Conservation (phyloP, 1,140 invertebrate genomes). For the Caenorhabditis brenneri region DNA sequence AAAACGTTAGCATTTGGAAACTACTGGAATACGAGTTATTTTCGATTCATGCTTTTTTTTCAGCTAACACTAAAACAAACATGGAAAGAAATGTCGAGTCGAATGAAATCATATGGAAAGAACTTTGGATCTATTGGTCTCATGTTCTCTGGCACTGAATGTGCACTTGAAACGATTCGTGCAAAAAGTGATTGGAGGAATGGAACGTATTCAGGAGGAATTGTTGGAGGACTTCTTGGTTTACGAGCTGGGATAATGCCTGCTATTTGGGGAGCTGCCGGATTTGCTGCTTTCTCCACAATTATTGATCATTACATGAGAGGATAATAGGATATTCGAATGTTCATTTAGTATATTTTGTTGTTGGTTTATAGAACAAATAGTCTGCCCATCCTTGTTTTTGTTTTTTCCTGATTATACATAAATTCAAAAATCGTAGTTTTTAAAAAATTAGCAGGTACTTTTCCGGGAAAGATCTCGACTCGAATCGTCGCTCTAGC, state of each 20-base stretch:
- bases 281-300: conserved; percentile 93
- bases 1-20: no score
- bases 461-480: no score
- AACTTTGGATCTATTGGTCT: conserved; percentile 94
- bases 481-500: no score
- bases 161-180: conserved; percentile 74
- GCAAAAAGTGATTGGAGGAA: conserved; percentile 95
- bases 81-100: conserved; percentile 84
- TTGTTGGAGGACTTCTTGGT: conserved; percentile 92
- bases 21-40: no score
- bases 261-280: conserved; percentile 85
- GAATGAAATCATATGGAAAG: conserved; percentile 90
- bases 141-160: conserved; percentile 81
- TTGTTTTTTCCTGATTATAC: background rate
- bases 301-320: conserved; percentile 82
- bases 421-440: no score
- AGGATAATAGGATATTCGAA: background rate
- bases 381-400: background rate
- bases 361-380: background rate
- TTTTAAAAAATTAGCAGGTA: no score
- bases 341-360: background rate
- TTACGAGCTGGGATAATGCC: conserved; percentile 92
- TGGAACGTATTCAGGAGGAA: conserved; percentile 76
- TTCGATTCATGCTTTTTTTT: conserved; percentile 49
- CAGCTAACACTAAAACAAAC: conserved; percentile 72